phyloP scores from a whole-genome alignment of 2,797 vertebrate species.

The Pteronotus mesoamericanus region DNA sequence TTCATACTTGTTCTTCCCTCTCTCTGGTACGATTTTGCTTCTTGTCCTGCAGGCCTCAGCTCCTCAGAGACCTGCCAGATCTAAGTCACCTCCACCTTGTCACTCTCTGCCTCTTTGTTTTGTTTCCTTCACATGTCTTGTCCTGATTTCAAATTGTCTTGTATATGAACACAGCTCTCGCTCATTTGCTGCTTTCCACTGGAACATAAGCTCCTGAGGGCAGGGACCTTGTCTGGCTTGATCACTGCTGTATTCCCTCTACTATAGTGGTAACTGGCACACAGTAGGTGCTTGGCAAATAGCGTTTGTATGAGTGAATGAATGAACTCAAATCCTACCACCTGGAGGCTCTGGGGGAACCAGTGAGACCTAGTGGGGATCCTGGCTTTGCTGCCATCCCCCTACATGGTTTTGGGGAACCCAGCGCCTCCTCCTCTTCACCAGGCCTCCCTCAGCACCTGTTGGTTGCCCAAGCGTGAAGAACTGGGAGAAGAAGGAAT shows the following conservation, averaged over 20 bases:
- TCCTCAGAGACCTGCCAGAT: neutral
- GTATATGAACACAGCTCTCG: neutral
- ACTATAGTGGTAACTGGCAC: neutral
- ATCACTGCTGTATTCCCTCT: neutral
- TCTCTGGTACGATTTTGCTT: neutral
- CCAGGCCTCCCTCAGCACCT: neutral
- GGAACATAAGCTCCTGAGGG: neutral
- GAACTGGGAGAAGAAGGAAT: conserved; percentile 6
- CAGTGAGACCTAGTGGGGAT: neutral
- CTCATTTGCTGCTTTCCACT: neutral
- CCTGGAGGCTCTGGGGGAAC: neutral
- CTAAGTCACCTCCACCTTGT: neutral
- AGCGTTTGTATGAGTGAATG: neutral
- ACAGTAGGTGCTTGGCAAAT: neutral
- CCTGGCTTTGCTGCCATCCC: neutral
- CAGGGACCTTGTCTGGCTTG: neutral
- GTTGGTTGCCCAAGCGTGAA: conserved; percentile 25
- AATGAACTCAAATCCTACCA: neutral
- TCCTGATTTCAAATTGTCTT: neutral
- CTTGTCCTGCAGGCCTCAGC: neutral
- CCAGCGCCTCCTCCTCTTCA: neutral
- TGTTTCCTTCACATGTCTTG: neutral
- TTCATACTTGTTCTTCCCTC: neutral
- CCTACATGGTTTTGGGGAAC: neutral
- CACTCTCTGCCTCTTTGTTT: neutral